Evolutionary conservation across 2,888 invertebrate genomes (phyloP).

Genomic region (Halictus quadricinctus): DNA sequence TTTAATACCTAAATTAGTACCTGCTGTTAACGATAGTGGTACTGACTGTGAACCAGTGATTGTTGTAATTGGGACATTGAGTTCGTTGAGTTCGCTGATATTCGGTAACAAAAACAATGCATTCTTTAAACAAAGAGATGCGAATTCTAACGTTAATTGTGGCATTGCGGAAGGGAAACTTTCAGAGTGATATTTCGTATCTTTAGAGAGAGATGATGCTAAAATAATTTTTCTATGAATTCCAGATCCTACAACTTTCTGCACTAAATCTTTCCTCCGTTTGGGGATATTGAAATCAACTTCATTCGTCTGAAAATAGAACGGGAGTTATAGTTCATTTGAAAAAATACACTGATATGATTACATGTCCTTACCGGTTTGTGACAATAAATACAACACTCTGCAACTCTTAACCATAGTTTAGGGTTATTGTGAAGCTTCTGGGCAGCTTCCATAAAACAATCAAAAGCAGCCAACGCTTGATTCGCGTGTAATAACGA

Average conservation of each 20-base stretch:
- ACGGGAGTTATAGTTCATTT: not conserved
- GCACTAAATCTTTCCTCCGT: slow-evolving; percentile 85
- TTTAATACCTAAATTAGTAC: slow-evolving; percentile 64
- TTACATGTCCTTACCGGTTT: slow-evolving; percentile 84
- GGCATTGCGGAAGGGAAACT: slow-evolving; percentile 93
- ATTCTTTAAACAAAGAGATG: slow-evolving; percentile 93
- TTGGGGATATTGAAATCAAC: slow-evolving; percentile 85
- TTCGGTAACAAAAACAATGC: slow-evolving; percentile 88
- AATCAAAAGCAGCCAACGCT: slow-evolving; percentile 94
- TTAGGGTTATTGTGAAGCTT: slow-evolving; percentile 94
- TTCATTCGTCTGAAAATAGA: slow-evolving; percentile 84
- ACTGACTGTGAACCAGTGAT: slow-evolving; percentile 67
- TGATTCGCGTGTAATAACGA: slow-evolving; percentile 91
- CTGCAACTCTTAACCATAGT: slow-evolving; percentile 96
- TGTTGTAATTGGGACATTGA: slow-evolving; percentile 68
- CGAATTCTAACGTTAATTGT: slow-evolving; percentile 94
- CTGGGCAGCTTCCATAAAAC: slow-evolving; percentile 92
- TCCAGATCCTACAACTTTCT: slow-evolving; percentile 85
- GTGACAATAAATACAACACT: slow-evolving; percentile 92
- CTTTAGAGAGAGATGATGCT: slow-evolving; percentile 83
- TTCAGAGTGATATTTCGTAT: slow-evolving; percentile 84
- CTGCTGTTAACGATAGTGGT: slow-evolving; percentile 71
- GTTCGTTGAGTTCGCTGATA: slow-evolving; percentile 73
- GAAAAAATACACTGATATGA: not conserved
- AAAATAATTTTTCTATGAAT: slow-evolving; percentile 86